Evolutionary conservation across 2,888 invertebrate genomes (phyloP).

Genomic region (Macrostomum cliftonense): DNA sequence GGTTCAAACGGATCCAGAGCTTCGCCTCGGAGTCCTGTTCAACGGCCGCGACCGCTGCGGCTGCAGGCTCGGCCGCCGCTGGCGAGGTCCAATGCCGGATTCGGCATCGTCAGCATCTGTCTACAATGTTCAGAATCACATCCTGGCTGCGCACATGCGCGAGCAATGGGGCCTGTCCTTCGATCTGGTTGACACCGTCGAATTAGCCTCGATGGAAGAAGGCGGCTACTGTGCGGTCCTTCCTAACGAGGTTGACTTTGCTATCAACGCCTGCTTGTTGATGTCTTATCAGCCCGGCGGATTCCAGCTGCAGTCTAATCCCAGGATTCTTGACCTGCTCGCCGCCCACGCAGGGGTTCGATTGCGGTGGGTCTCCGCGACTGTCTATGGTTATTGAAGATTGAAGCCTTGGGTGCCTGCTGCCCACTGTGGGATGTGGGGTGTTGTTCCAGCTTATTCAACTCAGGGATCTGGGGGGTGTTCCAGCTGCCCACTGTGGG

Average conservation of each 20-base stretch:
- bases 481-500: no score
- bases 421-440: no score
- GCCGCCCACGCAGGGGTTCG: constrained; percentile 67
- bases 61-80: no score
- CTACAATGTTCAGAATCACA: constrained; percentile 3
- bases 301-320: constrained; percentile 62
- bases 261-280: constrained; percentile 83
- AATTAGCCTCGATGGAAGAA: constrained; percentile 2
- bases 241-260: constrained; percentile 95
- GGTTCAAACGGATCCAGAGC: no score
- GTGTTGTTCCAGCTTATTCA: no score
- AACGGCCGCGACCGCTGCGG: no score
- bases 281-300: constrained; percentile 79
- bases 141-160: constrained; percentile 3
- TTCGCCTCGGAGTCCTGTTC: no score
- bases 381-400: no score
- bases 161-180: constrained; percentile 5
- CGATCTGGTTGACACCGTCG: constrained; percentile 4
- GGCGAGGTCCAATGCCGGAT: no score
- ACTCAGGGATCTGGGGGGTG: no score
- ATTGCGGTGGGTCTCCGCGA: constrained; percentile 38
- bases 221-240: constrained; percentile 57
- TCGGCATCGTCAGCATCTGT: no score
- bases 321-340: constrained; percentile 65
- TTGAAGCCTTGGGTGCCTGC: no score